phyloP scores from a whole-genome alignment of 2,797 vertebrate species.

The Clarias platycephalus region DNA sequence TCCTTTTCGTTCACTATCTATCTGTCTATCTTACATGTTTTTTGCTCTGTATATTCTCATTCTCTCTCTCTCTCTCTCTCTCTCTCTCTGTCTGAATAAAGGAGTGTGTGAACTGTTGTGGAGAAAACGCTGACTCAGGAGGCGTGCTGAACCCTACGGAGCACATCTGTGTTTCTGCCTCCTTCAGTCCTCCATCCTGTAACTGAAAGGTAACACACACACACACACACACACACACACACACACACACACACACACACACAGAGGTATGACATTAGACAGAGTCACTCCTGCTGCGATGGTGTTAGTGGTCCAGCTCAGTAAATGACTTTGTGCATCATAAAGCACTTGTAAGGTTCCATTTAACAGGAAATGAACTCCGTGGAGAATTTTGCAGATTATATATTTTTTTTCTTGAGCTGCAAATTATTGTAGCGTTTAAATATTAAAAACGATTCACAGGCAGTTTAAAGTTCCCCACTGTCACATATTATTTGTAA shows the following conservation, averaged over 20 bases:
- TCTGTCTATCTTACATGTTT: no score
- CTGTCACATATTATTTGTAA: background rate
- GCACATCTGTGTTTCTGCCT: constrained; percentile 76
- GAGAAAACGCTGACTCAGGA: constrained; percentile 73
- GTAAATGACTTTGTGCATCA: constrained; percentile 32
- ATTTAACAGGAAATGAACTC: constrained; percentile 4
- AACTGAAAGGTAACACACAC: constrained; percentile 51
- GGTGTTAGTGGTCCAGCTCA: constrained; percentile 13
- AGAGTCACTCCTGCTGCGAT: constrained; percentile 34
- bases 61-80: background rate
- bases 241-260: constrained; percentile 52
- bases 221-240: constrained; percentile 34
- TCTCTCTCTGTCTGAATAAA: constrained; percentile 55
- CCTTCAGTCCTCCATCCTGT: constrained; percentile 52
- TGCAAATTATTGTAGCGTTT: background rate
- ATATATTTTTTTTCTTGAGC: background rate
- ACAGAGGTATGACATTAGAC: constrained; percentile 29
- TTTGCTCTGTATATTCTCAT: background rate
- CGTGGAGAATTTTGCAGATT: background rate
- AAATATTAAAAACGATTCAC: background rate
- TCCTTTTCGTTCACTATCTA: background rate
- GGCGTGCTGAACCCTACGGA: constrained; percentile 72
- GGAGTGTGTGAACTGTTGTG: constrained; percentile 67
- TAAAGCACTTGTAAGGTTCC: background rate
- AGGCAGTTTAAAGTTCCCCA: no score